These are phyloP conservation scores for Caenorhabditis drosophilae DNA, from an alignment of 2,888 invertebrate genomes.

Conservation along the genomic window DNA sequence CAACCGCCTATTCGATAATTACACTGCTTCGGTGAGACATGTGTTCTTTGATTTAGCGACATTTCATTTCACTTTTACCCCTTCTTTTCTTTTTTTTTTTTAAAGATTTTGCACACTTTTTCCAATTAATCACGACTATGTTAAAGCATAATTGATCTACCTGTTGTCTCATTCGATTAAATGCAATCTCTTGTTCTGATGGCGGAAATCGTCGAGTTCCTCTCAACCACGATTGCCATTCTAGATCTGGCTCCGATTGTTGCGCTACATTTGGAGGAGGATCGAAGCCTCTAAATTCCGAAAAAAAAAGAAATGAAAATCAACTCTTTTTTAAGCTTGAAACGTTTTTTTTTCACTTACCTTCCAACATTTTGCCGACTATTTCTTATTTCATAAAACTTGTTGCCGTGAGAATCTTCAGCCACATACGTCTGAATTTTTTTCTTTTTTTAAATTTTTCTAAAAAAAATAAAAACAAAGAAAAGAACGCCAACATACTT, in stretches of 20 bases:
- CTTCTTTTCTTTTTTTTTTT: too few relatives aligned
- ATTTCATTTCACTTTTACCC: too few relatives aligned
- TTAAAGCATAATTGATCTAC: too few relatives aligned
- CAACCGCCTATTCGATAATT: too few relatives aligned
- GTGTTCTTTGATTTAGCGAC: too few relatives aligned
- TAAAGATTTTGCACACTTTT: too few relatives aligned
- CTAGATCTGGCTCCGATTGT: slow-evolving; percentile 49
- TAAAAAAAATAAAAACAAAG: background rate
- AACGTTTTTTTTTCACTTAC: slow-evolving; percentile 13
- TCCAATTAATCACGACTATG: too few relatives aligned
- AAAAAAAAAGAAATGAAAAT: too few relatives aligned
- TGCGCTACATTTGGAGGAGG: slow-evolving; percentile 33
- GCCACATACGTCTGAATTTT: slow-evolving; percentile 54
- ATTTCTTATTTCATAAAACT: slow-evolving; percentile 59
- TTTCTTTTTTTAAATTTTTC: background rate
- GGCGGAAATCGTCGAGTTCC: slow-evolving; percentile 65
- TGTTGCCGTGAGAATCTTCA: slow-evolving; percentile 60
- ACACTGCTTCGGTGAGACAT: too few relatives aligned
- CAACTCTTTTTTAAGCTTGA: slow-evolving; percentile 8
- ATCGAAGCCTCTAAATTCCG: slow-evolving; percentile 55
- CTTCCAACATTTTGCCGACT: slow-evolving; percentile 48
- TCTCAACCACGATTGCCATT: slow-evolving; percentile 65
- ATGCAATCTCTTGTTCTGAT: slow-evolving; percentile 58
- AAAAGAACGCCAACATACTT: slow-evolving; percentile 6
- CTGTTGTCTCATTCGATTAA: slow-evolving; percentile 60